Base-by-base conservation (phyloP, 1,140 invertebrate species). In the Drosophila serrata region DNA sequence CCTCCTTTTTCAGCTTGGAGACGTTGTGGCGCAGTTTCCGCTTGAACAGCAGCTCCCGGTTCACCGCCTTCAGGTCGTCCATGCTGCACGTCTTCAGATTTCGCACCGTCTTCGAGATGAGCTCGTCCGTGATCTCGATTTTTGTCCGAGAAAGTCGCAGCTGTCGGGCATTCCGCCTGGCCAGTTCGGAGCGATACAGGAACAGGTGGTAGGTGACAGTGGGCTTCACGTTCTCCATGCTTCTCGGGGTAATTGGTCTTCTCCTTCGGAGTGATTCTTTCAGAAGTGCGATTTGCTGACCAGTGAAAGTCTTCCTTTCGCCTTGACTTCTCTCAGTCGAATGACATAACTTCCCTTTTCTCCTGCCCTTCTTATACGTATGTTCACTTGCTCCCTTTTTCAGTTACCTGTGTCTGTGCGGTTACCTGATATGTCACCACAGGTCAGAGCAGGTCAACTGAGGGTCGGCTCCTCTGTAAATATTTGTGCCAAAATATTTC, bases 401-500 rank as follows among this genome's bases (percentile, higher is more conserved):
- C 5, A 3, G 29, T n/a, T 78, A 78, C 74, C 75, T 77, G 64
- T 8, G 64, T 8, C 37, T 22, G 11, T 27, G 13, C n/a, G n/a
- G 11, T 35, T 58, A 61, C 39, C 51, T 70, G 62, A 39, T 19
- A 49, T 9, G 17, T 29, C 40, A 69, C 65, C 55, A 12, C 27
- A 37, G 27, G 37, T 45, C 56, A 69, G 0, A 35, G 11, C 53
- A 72, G 77, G 69, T 57, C 27, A 57, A n/a, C 31, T 40, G 29
- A 35, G 8, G 24, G 37, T n/a, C 19, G 46, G 24, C 35, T 53
- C 24, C 43, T 53, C 42, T 63, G 86, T 88, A 77, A 85, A 85
- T 88, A 85, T 88, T 88, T 88, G 86, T 88, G 85, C 73, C 65
- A 90, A 88, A 88, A 88, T 88, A 90, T 90, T 85, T 90, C 81